Evolutionary conservation across 2,113 vertebrate genomes (phyloP).

Genomic region (Neolamprologus longior): DNA sequence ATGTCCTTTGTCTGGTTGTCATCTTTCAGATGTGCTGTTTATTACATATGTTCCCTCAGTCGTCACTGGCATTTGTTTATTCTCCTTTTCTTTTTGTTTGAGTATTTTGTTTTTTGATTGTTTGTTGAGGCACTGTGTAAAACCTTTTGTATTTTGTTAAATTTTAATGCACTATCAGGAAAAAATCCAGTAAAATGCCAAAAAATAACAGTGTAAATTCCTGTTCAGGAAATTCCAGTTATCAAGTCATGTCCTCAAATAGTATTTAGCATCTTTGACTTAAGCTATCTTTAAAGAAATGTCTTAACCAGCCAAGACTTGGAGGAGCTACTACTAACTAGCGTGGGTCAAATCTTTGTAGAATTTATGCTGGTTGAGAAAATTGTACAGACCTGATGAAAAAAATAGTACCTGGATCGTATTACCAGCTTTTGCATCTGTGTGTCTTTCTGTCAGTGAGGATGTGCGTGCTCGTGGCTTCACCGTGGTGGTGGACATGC

Average conservation of each 20-base stretch:
- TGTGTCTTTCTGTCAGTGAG: conserved; percentile 73
- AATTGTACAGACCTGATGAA: background rate
- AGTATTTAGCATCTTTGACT: background rate
- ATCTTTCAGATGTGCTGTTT: background rate
- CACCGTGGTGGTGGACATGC: conserved; percentile 98
- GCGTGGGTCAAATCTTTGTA: background rate
- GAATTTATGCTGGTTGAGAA: background rate
- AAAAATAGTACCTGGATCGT: background rate
- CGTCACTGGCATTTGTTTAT: background rate
- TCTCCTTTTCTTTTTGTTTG: background rate
- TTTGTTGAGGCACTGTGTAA: background rate
- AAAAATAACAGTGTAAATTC: background rate
- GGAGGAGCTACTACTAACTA: background rate
- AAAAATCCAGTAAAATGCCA: background rate
- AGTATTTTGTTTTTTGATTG: background rate
- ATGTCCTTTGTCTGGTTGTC: background rate
- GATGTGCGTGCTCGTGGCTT: conserved; percentile 94
- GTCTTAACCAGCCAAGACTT: background rate
- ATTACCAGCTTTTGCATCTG: background rate
- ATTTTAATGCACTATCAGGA: background rate
- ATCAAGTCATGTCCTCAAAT: background rate
- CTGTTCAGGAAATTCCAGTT: background rate
- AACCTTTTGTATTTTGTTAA: background rate
- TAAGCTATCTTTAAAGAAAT: background rate
- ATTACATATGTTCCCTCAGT: background rate